These are phyloP conservation scores for Protophormia terraenovae DNA, from an alignment of 2,888 invertebrate genomes.

Conservation along the genomic window DNA sequence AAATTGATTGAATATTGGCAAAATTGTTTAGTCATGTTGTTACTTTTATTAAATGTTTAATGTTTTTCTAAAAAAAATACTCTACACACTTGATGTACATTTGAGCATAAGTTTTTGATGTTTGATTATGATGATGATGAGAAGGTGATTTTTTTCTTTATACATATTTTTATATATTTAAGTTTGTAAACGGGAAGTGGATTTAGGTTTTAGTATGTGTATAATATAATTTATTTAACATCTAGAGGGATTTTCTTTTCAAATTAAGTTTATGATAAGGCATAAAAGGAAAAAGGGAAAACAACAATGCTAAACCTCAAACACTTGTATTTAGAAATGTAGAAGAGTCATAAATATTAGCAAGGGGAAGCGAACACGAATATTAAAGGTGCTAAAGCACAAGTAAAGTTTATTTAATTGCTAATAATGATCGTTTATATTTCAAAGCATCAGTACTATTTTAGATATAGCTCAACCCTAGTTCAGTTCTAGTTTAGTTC, in stretches of 20 bases:
- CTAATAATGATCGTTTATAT: too few relatives aligned
- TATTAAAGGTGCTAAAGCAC: neutral
- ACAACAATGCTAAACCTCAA: conserved; percentile 3
- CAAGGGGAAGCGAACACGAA: neutral
- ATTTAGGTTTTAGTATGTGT: conserved; percentile 5
- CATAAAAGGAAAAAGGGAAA: conserved; percentile 68
- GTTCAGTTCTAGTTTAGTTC: too few relatives aligned
- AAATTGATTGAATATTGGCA: conserved; percentile 12
- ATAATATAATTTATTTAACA: conserved; percentile 66
- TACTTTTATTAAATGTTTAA: conserved; percentile 9
- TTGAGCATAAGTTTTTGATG: neutral
- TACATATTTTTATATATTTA: neutral
- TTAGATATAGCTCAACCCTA: too few relatives aligned
- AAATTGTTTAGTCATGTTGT: conserved; percentile 57
- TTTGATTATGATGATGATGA: neutral
- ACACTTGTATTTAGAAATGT: conserved; percentile 28
- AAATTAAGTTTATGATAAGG: conserved; percentile 78
- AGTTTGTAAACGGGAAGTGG: conserved; percentile 19
- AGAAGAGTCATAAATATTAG: neutral
- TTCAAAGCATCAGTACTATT: too few relatives aligned
- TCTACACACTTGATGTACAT: neutral
- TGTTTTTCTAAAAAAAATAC: neutral
- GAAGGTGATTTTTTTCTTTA: neutral
- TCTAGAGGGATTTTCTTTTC: conserved; percentile 76
- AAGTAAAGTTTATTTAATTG: too few relatives aligned